Evolutionary conservation across 2,797 vertebrate species (phyloP).

Genomic region (Pangasius djambal): DNA sequence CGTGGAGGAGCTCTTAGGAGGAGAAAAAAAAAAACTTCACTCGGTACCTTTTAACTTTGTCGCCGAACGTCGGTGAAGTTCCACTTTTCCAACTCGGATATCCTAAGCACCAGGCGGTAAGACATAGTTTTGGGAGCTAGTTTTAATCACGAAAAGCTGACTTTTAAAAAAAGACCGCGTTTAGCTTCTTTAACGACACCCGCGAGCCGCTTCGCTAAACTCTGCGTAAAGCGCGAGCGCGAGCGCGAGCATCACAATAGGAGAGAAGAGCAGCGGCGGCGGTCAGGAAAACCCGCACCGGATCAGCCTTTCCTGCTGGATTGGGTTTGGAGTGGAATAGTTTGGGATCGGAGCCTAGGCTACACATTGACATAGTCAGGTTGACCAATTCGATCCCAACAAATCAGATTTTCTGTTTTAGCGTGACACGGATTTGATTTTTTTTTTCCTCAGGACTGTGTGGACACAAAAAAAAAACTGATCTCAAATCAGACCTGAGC

Average conservation of each 20-base stretch:
- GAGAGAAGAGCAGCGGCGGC: conserved; percentile 76
- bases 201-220: conserved; percentile 63
- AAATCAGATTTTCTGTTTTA: background rate
- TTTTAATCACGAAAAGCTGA: conserved; percentile 54
- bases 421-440: background rate
- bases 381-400: background rate
- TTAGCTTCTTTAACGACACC: conserved; percentile 41
- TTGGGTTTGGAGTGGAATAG: conserved; percentile 62
- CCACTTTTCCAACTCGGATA: conserved; percentile 54
- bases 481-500: background rate
- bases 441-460: background rate
- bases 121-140: conserved; percentile 51
- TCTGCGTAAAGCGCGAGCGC: conserved; percentile 66
- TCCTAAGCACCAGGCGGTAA: conserved; percentile 51
- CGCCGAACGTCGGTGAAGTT: conserved; percentile 47
- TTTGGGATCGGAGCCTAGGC: background rate
- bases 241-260: conserved; percentile 78
- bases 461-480: background rate
- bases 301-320: conserved; percentile 62
- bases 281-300: conserved; percentile 67
- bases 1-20: conserved; percentile 53
- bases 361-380: background rate
- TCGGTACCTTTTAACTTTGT: conserved; percentile 76
- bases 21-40: conserved; percentile 65
- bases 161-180: conserved; percentile 22